Conservation (phyloP, 1,140 invertebrate species). For the Globodera rostochiensis region DNA sequence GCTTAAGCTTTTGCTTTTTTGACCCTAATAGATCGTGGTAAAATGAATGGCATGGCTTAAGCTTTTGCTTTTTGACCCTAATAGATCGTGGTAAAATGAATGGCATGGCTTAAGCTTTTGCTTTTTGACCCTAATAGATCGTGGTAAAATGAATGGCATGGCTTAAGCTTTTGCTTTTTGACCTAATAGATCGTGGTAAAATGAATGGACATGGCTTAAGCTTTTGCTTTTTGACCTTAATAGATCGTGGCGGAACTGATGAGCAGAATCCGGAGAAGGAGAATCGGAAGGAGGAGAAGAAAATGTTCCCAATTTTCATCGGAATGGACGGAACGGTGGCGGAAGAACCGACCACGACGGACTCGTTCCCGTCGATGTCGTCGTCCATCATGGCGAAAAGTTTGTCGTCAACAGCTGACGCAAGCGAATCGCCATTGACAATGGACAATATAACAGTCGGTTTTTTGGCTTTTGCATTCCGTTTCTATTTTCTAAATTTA, state of each 20-base stretch:
- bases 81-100: too few relatives aligned
- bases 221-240: too few relatives aligned
- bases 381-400: slow-evolving; percentile 20
- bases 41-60: too few relatives aligned
- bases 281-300: slow-evolving; percentile 27
- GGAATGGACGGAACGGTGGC: slow-evolving; percentile 40
- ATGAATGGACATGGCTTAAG: too few relatives aligned
- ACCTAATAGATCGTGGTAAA: background rate
- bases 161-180: too few relatives aligned
- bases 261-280: background rate
- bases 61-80: too few relatives aligned
- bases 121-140: too few relatives aligned
- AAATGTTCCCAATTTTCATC: slow-evolving; percentile 62
- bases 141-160: too few relatives aligned
- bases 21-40: too few relatives aligned
- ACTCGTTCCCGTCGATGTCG: slow-evolving; percentile 6
- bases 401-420: slow-evolving; percentile 12
- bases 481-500: background rate
- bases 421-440: background rate
- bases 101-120: too few relatives aligned
- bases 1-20: too few relatives aligned
- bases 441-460: background rate
- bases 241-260: too few relatives aligned
- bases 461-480: background rate
- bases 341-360: background rate